Evolutionary conservation across 37 sponge, comb jelly and placozoan genomes (phyloP), one percentile per base, ranked within the genome.

Genomic region (Chondrosia reniformis): DNA sequence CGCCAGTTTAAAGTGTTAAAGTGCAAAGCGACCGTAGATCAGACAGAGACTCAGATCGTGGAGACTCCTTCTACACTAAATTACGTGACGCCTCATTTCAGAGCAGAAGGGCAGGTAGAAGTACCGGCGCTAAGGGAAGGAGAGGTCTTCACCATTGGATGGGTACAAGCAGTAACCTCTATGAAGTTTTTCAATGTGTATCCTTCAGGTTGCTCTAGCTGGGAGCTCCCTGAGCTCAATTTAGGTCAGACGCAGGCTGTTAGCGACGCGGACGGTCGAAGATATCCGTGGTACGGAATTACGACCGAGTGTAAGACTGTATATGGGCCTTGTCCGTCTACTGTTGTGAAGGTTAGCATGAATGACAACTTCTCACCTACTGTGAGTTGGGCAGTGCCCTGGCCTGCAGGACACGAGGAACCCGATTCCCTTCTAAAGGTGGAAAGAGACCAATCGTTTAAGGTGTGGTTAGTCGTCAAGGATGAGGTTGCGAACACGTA

Each of bases 231-330:
- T 39, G 89, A 93, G 42, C 78, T 93, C 15, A 93, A 93, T 69
- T 76, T 6, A 54, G 83, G 83, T 1, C 55, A 61, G 22, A 81
- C 86, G 21, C 38, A 37, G 21, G 93, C 93, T 6, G 89, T 93
- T 15, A 88, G 89, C 72, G 93, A 93, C 62, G 93, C 93, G 2
- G 93, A 93, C 78, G 93, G 93, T 15, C 67, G 93, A 46, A 83
- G 85, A 76, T 93, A 93, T 45, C 93, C 93, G 19, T 93, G 93
- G 93, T 93, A 93, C 46, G 93, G 93, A 2, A 84, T 93, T 10
- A 93, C 93, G 0, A 88, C 93, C 0, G 93, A 93, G 81, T 81
- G 93, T 30, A 79, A 37, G 25, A 88, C 84, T 1, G 76, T 86
- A 5, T 79, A 65, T 36, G 93, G 93, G 27, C 86, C 93, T 15